Base-by-base conservation (phyloP, 2,888 invertebrate species). In the Lysandra coridon region DNA sequence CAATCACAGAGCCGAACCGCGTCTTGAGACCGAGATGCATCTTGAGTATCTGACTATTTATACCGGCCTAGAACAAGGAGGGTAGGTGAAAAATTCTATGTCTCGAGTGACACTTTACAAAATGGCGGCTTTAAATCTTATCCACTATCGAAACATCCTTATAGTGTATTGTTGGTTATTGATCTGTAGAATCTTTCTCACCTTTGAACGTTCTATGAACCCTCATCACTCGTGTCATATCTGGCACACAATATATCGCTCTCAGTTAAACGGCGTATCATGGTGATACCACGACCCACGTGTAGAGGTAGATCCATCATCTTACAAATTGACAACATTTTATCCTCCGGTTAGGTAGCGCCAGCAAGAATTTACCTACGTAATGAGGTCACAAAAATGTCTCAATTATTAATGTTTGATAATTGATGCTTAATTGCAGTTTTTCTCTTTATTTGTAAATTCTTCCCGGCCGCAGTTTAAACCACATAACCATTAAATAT, bases 271-370 rank as follows among this genome's bases (percentile, higher is more conserved):
- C 37, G 14, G 69, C 14, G 69, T 14, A 37, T 69, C 69, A 69
- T 17, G 33, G 30, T 64, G 23, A 69, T 30, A 33, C 33, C 69
- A 33, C 23, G 23, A 23, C 23, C 23, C 23, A 0, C 33, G 33
- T 14, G 69, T 69, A 37, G 17, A 69, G 33, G 69, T 69, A 69
- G 14, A 69, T 69, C 17, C 14, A 69, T 69, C 69, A 69, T 69
- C 69, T 69, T 69, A 69, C 69, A 69, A 69, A 37, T 69, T 69
- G 69, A 69, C 33, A 69, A 69, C 33, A 62, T 17, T 62, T 62
- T 37, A 69, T 33, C 69, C 69, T 37, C 33, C 23, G 64, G 69
- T 69, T 33, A 33, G 33, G 33, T 69, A 37, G 69, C 33, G 69
- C 14, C 33, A 69, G 69, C 33, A 37, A 33, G 12, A 69, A n/a